Evolutionary conservation across 2,797 vertebrate species (phyloP), one percentile per base, ranked within the genome.

Genomic region (Coregonus ussuriensis): DNA sequence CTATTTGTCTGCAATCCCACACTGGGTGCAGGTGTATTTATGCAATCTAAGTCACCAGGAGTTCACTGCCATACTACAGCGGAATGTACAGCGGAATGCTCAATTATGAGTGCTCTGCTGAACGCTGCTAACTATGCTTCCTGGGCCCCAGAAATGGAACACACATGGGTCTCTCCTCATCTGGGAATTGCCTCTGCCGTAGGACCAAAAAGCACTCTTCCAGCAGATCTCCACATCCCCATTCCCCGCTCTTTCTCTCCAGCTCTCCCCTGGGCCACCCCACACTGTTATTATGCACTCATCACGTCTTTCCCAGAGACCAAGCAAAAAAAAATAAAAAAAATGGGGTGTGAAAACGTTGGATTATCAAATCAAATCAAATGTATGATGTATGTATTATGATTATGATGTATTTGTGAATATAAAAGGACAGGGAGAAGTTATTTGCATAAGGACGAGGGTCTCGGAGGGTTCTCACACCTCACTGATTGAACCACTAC

Each of bases 101-200:
- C 65, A 52, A 77, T 72, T 74, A 66, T 31, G 18, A 71, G 14
- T 56, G 76, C 75, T 71, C 16, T 37, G 56, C 21, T 71, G 76
- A 74, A 16, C 25, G 63, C 14, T 33, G 6, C 70, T 29, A 14
- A 33, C 65, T 33, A 67, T 15, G 4, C 6, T 33, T 13, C 6
- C 16, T n/a, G 11, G 66, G 15, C 52, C 35, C 52, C 66, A 74
- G 63, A 71, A 77, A 66, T 62, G 54, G 52, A 74, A 63, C 74
- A 74, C 18, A 56, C 67, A 67, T 41, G 76, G 76, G 56, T 21
- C 72, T 47, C 31, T n/a, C 66, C 25, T 72, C 75, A 21, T 62
- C 21, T 31, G 6, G 74, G 35, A 73, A 73, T 74, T 47, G 41
- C 9, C 41, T 47, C 41, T 35, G 13, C 62, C 62, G 53, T 54